Percentiles rank a stretch among this genome's conserved stretches.
These are phyloP conservation scores for Muscicapa comitata DNA, from an alignment of 2,797 vertebrate genomes.

Conservation along the genomic window DNA sequence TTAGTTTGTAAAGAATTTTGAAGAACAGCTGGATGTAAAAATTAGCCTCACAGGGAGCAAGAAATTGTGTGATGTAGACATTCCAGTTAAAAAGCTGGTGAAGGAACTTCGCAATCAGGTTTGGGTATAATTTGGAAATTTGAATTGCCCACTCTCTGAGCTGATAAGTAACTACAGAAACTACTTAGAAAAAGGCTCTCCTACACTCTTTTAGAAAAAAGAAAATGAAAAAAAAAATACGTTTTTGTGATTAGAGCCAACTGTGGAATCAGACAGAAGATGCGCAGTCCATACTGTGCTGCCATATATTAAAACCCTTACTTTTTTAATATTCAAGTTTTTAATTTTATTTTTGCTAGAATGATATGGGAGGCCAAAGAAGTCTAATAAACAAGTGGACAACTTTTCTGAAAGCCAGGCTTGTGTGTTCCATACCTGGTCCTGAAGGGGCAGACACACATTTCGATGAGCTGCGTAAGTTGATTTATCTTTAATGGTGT, in stretches of 20 bases:
- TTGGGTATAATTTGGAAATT: neutral
- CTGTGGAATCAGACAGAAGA: neutral
- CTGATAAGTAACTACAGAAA: neutral
- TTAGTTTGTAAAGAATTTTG: neutral
- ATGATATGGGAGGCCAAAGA: constrained; percentile 94
- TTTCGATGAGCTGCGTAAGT: constrained; percentile 97
- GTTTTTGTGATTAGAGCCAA: neutral
- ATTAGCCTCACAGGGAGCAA: neutral
- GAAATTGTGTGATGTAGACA: neutral
- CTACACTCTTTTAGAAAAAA: neutral
- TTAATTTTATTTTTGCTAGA: constrained; percentile 74
- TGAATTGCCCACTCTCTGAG: neutral
- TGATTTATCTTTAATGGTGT: neutral
- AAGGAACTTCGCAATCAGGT: neutral
- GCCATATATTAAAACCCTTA: neutral
- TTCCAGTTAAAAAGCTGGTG: neutral
- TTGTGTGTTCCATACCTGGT: constrained; percentile 94
- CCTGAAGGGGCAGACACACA: constrained; percentile 92
- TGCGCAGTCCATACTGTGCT: neutral
- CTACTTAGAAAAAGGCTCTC: neutral
- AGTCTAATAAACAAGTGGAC: constrained; percentile 99
- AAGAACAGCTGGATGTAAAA: neutral
- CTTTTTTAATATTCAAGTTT: neutral
- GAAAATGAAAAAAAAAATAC: neutral
- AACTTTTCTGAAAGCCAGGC: constrained; percentile 94